Conservation (phyloP, 53 echinoderm and acorn worm species). For the Astropecten irregularis region DNA sequence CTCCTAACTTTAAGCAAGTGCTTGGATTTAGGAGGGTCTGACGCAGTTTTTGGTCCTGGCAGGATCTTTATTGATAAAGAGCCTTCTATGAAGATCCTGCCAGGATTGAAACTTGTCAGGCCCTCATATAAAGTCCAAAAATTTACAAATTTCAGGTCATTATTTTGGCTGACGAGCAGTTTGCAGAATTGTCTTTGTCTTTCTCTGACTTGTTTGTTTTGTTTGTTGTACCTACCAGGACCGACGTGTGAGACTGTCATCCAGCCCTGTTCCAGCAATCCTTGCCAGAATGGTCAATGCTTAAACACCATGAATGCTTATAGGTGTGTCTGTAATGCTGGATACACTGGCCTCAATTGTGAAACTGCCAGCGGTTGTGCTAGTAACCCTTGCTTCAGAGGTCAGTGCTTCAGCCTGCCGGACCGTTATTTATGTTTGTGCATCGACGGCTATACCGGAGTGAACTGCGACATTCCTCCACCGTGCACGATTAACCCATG, state of each 20-base stretch:
- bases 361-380: constrained; percentile 60
- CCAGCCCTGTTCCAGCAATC: constrained; percentile 51
- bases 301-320: constrained; percentile 41
- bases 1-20: no score
- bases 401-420: neutral
- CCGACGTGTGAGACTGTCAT: constrained; percentile 47
- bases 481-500: constrained; percentile 58
- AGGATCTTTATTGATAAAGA: no score
- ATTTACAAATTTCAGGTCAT: no score
- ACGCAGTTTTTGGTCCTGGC: no score
- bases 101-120: no score
- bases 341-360: constrained; percentile 66
- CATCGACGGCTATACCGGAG: constrained; percentile 24
- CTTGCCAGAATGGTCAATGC: constrained; percentile 53
- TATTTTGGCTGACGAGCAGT: no score
- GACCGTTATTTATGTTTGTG: constrained; percentile 34
- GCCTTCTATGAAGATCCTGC: no score
- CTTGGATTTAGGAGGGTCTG: no score
- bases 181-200: no score
- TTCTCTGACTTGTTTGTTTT: no score
- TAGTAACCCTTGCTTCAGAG: constrained; percentile 71
- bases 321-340: constrained; percentile 53
- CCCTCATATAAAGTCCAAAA: no score
- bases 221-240: no score
- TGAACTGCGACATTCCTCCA: constrained; percentile 26